Evolutionary conservation across 2,113 vertebrate species (phyloP), one percentile per base, ranked within the genome.

Genomic region (Polypterus bichir): DNA sequence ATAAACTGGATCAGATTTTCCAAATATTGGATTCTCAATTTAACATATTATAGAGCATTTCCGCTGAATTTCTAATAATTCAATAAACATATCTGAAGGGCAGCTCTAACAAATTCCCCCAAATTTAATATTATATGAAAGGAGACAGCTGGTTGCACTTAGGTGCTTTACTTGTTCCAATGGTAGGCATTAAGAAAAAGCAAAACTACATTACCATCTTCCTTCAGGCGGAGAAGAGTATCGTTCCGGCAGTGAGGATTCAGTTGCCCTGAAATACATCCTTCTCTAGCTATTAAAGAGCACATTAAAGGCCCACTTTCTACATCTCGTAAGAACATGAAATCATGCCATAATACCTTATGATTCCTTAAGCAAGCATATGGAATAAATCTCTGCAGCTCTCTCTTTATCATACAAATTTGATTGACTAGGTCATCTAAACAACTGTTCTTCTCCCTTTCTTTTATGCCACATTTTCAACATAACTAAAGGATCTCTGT

Each of bases 201-300:
- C 68, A 60, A 79, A 77, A 82, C 69, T 59, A 66, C 67, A 79
- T 83, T 83, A 81, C 44, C 67, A 48, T 59, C 61, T 65, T 62
- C 70, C 77, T 76, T 59, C 51, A 59, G 81, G 77, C 75, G 7
- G 49, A 69, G 77, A 84, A 83, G 61, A 74, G 54, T 66, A 82
- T 84, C 81, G 78, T 63, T 7, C 71, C 68, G 69, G 62, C 65
- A 46, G 5, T 45, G 6, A 3, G 5, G 49, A 9, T 47, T 48
- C 44, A 45, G 5, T 45, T 58, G 5, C 8, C 44, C 46, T 7
- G 44, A 58, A 58, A 44, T 7, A 6, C 11, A 45, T 27, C 11
- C 56, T 45, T 58, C 5, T 9, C 7, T 58, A 9, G 8, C 56
- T 9, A 58, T 58, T 58, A 58, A 45, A 6, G 56, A 58, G 56